Evolutionary conservation across 2,113 vertebrate species (phyloP).

Genomic region (Ardeotis arabs): DNA sequence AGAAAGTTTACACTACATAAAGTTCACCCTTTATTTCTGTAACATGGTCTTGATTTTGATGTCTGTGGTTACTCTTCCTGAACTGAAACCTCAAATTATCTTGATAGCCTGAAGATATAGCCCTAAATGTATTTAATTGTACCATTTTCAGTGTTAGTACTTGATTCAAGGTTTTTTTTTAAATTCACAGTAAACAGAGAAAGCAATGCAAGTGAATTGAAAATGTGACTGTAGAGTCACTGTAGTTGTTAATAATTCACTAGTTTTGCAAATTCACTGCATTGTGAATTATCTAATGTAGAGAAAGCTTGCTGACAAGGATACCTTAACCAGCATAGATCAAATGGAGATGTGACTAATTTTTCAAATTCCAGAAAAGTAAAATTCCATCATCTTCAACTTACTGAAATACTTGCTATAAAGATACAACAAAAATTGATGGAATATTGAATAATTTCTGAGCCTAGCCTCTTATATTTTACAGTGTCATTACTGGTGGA

Average conservation of each 20-base stretch:
- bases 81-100: background rate
- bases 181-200: background rate
- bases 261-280: background rate
- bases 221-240: background rate
- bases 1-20: background rate
- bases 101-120: background rate
- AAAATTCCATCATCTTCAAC: background rate
- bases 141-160: background rate
- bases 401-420: background rate
- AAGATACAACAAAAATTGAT: background rate
- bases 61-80: background rate
- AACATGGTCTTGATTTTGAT: background rate
- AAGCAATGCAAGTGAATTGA: background rate
- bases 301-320: background rate
- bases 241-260: background rate
- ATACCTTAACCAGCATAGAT: background rate
- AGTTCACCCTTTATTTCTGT: background rate
- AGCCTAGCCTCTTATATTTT: background rate
- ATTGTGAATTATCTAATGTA: background rate
- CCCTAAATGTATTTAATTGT: background rate
- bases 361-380: constrained; percentile 2
- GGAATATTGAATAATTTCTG: background rate
- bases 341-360: background rate
- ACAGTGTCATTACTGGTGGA: background rate
- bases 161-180: background rate